Evolutionary conservation across 2,888 invertebrate species (phyloP), one percentile per base, ranked within the genome.

Genomic region (Elmis aenea): DNA sequence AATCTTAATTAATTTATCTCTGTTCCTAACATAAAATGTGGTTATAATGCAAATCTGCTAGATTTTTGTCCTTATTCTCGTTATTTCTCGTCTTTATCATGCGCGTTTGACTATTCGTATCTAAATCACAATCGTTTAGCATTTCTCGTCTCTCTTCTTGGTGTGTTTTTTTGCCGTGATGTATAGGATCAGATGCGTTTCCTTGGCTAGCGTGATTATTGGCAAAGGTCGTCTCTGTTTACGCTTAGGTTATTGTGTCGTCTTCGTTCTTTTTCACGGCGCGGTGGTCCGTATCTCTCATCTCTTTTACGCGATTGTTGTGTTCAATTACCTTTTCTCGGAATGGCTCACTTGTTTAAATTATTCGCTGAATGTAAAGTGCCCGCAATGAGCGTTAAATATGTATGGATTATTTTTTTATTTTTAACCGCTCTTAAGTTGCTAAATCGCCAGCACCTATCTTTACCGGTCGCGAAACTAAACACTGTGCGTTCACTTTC

Each of bases 41-140:
- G 31, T 36, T 46, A 39, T 40, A 40, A 46, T 46, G 46, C 43
- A 46, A 46, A 46, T 46, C 43, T 37, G 33, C 23, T 30, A 26
- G 18, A 38, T 43, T 42, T 39, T 22, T 35, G 18, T 9, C 25
- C 26, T 40, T 33, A 28, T 35, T 24, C 22, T 22, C 15, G 13
- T 16, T 40, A 33, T 34, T 30, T 31, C 26, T 26, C 21, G 33
- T 38, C 36, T 33, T 38, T 26, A 32, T 25, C 33, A 15, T 12
- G 8, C 9, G 5, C 13, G 23, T 38, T 33, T 35, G 13, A 14
- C 29, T 20, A 22, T 31, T 34, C 26, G 18, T 40, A 40, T 41
- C 41, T 41, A 41, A 41, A 41, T 28, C 18, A 18, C 18, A 6
- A 6, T 18, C 18, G 18, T 18, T 18, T 18, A 6, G 11, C 20